phyloP scores from a whole-genome alignment of 2,797 vertebrate species.

The Coilia nasus region DNA sequence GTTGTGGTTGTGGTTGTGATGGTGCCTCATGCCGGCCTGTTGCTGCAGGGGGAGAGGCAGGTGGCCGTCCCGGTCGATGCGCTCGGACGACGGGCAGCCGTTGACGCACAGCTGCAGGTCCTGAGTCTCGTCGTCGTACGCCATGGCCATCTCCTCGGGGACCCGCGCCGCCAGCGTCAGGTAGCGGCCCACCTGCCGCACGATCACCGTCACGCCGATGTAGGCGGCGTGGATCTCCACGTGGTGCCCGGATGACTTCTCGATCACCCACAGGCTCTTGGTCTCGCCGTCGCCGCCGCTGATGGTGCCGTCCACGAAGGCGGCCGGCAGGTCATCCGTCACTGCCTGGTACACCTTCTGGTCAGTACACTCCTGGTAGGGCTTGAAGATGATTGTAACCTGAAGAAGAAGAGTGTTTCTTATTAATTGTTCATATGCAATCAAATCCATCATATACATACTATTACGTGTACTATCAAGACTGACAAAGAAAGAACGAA shows the following conservation, averaged over 20 bases:
- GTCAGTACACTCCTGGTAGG: constrained; percentile 90
- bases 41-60: constrained; percentile 72
- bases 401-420: constrained; percentile 51
- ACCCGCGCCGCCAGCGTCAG: constrained; percentile 91
- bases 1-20: constrained; percentile 46
- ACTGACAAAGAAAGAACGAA: neutral
- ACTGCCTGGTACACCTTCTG: constrained; percentile 97
- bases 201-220: constrained; percentile 90
- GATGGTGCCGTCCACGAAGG: constrained; percentile 93
- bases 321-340: constrained; percentile 91
- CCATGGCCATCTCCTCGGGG: constrained; percentile 86
- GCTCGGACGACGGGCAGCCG: constrained; percentile 88
- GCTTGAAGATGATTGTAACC: constrained; percentile 97
- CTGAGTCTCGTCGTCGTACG: constrained; percentile 88
- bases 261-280: constrained; percentile 86
- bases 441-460: neutral
- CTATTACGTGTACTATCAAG: neutral
- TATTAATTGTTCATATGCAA: neutral
- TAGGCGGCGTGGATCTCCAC: constrained; percentile 91
- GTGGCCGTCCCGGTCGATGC: constrained; percentile 83
- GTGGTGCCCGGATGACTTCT: constrained; percentile 82
- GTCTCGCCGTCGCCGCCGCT: constrained; percentile 82
- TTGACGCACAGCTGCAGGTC: constrained; percentile 96
- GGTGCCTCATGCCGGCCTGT: constrained; percentile 56
- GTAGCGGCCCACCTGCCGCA: constrained; percentile 92